phyloP scores from a whole-genome alignment of 2,888 invertebrate genomes.

The Glyphotaelius pellucidus region DNA sequence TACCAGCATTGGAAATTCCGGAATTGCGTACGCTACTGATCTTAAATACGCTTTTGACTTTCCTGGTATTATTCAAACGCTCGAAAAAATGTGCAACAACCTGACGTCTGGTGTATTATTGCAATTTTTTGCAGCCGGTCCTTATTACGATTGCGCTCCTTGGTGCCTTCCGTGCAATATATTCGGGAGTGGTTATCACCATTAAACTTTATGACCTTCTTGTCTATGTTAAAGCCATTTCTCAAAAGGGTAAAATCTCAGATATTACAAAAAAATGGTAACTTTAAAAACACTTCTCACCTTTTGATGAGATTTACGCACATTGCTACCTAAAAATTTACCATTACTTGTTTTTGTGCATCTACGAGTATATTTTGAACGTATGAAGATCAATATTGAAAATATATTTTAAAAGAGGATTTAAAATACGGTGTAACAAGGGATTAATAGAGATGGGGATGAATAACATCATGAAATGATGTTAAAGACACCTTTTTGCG shows the following conservation, averaged over 20 bases:
- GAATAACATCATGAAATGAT: not conserved
- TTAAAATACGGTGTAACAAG: not conserved
- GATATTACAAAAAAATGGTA: not conserved
- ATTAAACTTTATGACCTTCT: constrained; percentile 32
- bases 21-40: constrained; percentile 28
- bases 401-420: not conserved
- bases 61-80: constrained; percentile 59
- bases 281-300: not conserved
- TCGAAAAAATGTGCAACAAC: constrained; percentile 62
- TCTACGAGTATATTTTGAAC: not conserved
- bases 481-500: not conserved
- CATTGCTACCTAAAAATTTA: not conserved
- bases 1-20: not conserved
- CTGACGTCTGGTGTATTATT: constrained; percentile 63
- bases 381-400: not conserved
- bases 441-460: not conserved
- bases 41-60: constrained; percentile 49
- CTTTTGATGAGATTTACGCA: not conserved
- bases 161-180: constrained; percentile 36
- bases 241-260: not conserved
- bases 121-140: constrained; percentile 59
- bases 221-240: not conserved
- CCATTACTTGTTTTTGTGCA: not conserved
- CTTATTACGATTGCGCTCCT: constrained; percentile 15
- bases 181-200: constrained; percentile 5